Percentiles rank a stretch among this genome's conserved stretches.
phyloP scores from a whole-genome alignment of 2,113 vertebrate genomes.

The Bagarius yarrelli region DNA sequence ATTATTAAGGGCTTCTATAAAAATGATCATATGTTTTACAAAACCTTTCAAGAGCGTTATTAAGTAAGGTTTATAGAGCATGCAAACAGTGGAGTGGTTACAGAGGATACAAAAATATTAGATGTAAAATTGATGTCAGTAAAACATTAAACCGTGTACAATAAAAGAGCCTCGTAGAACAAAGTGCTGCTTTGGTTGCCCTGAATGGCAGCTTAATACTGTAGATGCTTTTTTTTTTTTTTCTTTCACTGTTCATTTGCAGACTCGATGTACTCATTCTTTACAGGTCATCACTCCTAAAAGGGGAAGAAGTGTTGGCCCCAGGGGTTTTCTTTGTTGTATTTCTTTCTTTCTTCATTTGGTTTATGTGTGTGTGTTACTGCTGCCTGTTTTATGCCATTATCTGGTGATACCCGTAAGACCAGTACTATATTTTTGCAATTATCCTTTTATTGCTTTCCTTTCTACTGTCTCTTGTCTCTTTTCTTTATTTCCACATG shows the following conservation, averaged over 20 bases:
- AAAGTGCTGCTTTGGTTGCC: conserved; percentile 30
- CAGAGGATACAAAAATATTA: too few relatives aligned
- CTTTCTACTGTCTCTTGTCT: neutral
- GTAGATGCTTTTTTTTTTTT: conserved; percentile 50
- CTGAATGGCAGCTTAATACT: conserved; percentile 24
- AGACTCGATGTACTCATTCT: conserved; percentile 59
- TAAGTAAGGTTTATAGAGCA: too few relatives aligned
- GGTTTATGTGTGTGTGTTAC: conserved; percentile 37
- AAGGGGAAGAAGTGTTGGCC: conserved; percentile 55
- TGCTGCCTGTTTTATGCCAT: conserved; percentile 61
- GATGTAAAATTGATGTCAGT: too few relatives aligned
- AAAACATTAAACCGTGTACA: conserved; percentile 7
- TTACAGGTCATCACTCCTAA: conserved; percentile 72
- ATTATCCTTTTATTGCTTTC: conserved; percentile 1
- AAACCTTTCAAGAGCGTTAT: too few relatives aligned
- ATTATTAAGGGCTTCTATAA: too few relatives aligned
- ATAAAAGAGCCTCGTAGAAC: conserved; percentile 40
- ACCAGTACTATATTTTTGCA: conserved; percentile 8
- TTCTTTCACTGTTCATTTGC: conserved; percentile 51
- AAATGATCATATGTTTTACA: too few relatives aligned
- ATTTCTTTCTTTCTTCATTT: conserved; percentile 4
- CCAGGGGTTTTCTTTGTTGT: conserved; percentile 43
- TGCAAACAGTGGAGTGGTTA: too few relatives aligned
- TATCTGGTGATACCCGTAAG: conserved; percentile 61
- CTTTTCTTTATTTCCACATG: neutral